Percentiles rank a stretch among this genome's conserved stretches.
Evolutionary conservation across 2,888 invertebrate genomes (phyloP).

Genomic region (Acleris holmiana): DNA sequence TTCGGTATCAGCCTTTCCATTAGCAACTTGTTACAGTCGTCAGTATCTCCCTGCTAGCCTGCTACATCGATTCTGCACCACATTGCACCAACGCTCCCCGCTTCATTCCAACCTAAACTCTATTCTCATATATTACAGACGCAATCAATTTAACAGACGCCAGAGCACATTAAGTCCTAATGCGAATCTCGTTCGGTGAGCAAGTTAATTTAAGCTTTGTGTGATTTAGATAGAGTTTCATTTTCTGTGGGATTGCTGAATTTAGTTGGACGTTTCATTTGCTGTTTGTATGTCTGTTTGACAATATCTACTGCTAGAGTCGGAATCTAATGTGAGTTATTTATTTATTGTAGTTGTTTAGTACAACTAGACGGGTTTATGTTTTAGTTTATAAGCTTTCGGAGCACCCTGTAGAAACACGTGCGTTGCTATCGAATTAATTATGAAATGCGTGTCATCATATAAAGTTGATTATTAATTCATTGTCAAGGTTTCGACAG

Average conservation of each 20-base stretch:
- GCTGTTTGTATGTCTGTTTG: constrained; percentile 26
- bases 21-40: constrained; percentile 31
- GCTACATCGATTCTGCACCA: constrained; percentile 36
- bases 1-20: constrained; percentile 5
- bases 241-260: constrained; percentile 19
- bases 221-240: constrained; percentile 17
- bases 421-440: too few species aligned
- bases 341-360: constrained; percentile 23
- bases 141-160: background rate
- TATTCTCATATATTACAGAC: constrained; percentile 6
- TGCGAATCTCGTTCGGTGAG: constrained; percentile 27
- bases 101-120: constrained; percentile 3
- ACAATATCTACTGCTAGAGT: constrained; percentile 27
- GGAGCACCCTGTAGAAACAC: too few species aligned
- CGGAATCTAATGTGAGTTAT: constrained; percentile 18
- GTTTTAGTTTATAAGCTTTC: too few species aligned
- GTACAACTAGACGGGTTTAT: background rate
- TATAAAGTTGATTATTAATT: too few species aligned
- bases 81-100: constrained; percentile 17
- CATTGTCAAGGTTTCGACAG: too few species aligned
- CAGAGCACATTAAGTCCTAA: constrained; percentile 28
- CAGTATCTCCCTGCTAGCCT: constrained; percentile 22
- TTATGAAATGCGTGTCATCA: too few species aligned
- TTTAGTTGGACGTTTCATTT: constrained; percentile 24
- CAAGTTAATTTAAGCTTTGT: constrained; percentile 30